phyloP scores from a whole-genome alignment of 2,113 vertebrate species.

The Urocitellus parryii region DNA sequence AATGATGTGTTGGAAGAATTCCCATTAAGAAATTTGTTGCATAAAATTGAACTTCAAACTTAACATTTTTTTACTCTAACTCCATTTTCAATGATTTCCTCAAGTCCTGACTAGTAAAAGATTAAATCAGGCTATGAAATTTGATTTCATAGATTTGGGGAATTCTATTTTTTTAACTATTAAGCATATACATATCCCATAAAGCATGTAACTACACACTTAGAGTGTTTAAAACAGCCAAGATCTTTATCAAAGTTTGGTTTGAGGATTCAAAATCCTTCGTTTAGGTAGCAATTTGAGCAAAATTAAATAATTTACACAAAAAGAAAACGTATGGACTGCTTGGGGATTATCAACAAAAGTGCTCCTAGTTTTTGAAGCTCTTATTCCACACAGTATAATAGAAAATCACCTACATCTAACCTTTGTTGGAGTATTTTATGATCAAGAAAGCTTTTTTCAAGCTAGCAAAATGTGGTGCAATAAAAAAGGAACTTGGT shows the following conservation, averaged over 20 bases:
- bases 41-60: slow-evolving; percentile 58
- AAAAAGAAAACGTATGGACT: not conserved
- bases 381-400: not conserved
- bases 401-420: not conserved
- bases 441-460: not conserved
- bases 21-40: slow-evolving; percentile 26
- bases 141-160: not conserved
- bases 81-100: slow-evolving; percentile 46
- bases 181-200: not conserved
- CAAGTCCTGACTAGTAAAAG: not conserved
- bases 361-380: not conserved
- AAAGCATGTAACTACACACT: not conserved
- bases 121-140: not conserved
- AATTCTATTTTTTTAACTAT: not conserved
- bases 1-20: slow-evolving; percentile 15
- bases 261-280: slow-evolving; percentile 3
- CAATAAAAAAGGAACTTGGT: slow-evolving; percentile 56
- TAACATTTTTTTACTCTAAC: not conserved
- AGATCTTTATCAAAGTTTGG: not conserved
- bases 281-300: not conserved
- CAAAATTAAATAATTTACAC: slow-evolving; percentile 29
- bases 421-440: not conserved
- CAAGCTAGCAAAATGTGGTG: not conserved
- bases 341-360: not conserved
- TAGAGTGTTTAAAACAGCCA: not conserved